Conservation (phyloP, 2,797 vertebrate genomes). For the Urosaurus nigricauda region DNA sequence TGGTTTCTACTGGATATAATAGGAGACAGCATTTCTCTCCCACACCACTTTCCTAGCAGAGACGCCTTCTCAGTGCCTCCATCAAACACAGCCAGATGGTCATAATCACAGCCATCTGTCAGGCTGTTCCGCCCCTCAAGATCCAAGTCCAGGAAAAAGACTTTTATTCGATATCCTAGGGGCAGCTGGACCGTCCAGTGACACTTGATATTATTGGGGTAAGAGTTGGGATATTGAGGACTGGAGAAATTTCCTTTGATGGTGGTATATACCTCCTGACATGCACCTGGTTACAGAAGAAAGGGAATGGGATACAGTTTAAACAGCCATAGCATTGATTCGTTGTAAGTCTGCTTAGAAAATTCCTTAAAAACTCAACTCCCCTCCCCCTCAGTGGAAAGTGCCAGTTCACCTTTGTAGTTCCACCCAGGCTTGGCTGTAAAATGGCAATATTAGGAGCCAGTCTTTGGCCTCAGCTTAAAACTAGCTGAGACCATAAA, state of each 20-base stretch:
- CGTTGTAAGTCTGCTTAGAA: not conserved
- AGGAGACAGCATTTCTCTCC: constrained; percentile 80
- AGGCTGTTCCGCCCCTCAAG: constrained; percentile 92
- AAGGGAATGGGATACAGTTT: not conserved
- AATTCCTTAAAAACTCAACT: not conserved
- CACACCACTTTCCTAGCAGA: constrained; percentile 92
- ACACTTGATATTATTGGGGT: constrained; percentile 97
- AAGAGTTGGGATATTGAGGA: constrained; percentile 90
- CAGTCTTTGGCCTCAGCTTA: not conserved
- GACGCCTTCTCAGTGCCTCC: constrained; percentile 82
- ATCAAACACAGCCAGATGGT: constrained; percentile 88
- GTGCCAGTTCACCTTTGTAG: not conserved
- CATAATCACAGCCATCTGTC: constrained; percentile 89
- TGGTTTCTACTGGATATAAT: constrained; percentile 87
- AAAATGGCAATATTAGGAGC: not conserved
- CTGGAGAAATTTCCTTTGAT: constrained; percentile 94
- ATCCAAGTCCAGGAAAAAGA: constrained; percentile 90
- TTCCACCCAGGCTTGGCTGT: not conserved
- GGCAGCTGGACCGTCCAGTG: constrained; percentile 92
- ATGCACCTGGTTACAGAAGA: constrained; percentile 84
- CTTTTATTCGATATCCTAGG: constrained; percentile 87
- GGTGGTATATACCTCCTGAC: constrained; percentile 89
- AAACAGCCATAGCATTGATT: constrained; percentile 6
- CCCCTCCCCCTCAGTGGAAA: not conserved
- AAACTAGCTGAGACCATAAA: not conserved